Evolutionary conservation across 2,113 vertebrate genomes (phyloP), one percentile per base, ranked within the genome.

Genomic region (Halcyon senegalensis): DNA sequence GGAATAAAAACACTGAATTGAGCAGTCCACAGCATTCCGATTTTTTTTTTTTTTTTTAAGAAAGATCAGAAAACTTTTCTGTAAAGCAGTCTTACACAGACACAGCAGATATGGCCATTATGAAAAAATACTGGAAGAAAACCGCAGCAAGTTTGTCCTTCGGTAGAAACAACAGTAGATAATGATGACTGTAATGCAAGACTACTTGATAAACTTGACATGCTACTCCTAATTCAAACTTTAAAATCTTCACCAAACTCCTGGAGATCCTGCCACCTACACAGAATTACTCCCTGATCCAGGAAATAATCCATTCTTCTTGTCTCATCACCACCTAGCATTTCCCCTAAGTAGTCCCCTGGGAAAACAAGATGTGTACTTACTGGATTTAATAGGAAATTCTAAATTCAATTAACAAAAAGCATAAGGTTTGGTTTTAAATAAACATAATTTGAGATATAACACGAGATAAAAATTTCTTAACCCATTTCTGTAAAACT

Each of bases 271-370:
- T 75, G 60, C 82, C 79, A 95, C 77, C 86, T 79, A 86, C 8
- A 6, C 50, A 59, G 59, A 82, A 93, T 20, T 93, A 83, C 76
- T 80, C 78, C 43, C 46, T 15, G 68, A 81, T 91, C 43, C 74
- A 72, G 88, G 84, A 94, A 91, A 81, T n/a, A 53, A 75, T 84
- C 91, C 46, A 30, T 33, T 85, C 63, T 83, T 82, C 69, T 84
- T 24, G 72, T 76, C 79, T 79, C 70, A 73, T 60, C 74, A 25
- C 69, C 46, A 94, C 63, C 75, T 89, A 91, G 72, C 70, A 55
- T 37, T 91, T 95, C 88, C 84, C 87, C 53, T 70, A 60, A 60
- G 16, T 55, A 67, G 56, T 94, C 73, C 77, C 87, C 53, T 9
- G 39, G 87, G 95, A 93, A 89, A 91, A 92, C 31, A 51, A 59